A percentile compares a stretch with the other conserved stretches of the same genome.
These are phyloP conservation scores for Diorhabda carinulata DNA, from an alignment of 1,140 invertebrate genomes.

Conservation along the genomic window DNA sequence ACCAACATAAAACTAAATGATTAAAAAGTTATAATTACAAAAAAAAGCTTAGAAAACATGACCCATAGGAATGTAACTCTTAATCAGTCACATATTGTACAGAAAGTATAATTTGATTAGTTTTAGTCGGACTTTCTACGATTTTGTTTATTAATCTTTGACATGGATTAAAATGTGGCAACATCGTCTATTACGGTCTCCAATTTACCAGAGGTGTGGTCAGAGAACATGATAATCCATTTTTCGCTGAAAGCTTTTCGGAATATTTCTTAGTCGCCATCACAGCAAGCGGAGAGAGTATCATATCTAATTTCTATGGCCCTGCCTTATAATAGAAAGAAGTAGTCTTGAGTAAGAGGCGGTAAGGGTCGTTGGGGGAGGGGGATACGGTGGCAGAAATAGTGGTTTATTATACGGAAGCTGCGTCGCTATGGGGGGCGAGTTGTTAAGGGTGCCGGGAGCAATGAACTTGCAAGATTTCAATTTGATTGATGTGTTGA, in stretches of 20 bases:
- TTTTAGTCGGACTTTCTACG: too few species aligned
- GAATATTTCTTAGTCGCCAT: conserved; percentile 13
- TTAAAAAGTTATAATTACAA: too few species aligned
- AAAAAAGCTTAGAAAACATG: too few species aligned
- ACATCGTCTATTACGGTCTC: not conserved
- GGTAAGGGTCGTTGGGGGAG: not conserved
- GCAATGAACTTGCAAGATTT: conserved; percentile 14
- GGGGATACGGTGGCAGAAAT: conserved; percentile 7
- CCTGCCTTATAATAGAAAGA: conserved; percentile 4
- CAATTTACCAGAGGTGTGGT: conserved; percentile 8
- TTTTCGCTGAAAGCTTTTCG: conserved; percentile 14
- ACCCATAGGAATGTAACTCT: too few species aligned
- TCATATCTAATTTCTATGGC: conserved; percentile 16
- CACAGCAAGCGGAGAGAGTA: not conserved
- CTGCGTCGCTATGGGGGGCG: conserved; percentile 14
- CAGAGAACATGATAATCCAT: conserved; percentile 16
- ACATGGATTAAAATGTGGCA: not conserved
- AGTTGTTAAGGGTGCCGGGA: conserved; percentile 14
- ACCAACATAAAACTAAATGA: too few species aligned
- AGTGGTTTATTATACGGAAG: conserved; percentile 17
- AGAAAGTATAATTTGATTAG: too few species aligned
- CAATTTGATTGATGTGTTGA: conserved; percentile 1
- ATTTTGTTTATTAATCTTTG: too few species aligned
- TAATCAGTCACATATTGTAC: too few species aligned
- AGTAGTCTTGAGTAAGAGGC: conserved; percentile 4